Evolutionary conservation across 2,113 vertebrate genomes (phyloP), one percentile per base, ranked within the genome.

Genomic region (Nipponia nippon): DNA sequence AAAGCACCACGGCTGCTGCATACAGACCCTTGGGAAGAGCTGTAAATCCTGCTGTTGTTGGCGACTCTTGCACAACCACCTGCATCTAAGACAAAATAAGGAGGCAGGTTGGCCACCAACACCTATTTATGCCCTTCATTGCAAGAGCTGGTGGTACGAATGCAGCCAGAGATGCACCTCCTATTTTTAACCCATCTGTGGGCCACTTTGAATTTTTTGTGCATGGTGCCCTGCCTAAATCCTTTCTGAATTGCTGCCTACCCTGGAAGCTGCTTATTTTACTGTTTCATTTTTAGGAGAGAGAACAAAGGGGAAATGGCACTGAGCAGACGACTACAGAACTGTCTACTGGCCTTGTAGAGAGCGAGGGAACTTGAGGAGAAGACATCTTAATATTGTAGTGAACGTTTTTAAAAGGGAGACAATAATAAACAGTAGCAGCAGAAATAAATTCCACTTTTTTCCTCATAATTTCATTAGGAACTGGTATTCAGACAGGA

Each of bases 391-490:
- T 61, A 72, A 83, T 87, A 78, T 27, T 40, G 17, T 27, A 86
- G 73, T 20, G 22, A 93, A 56, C 6, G 30, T 40, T 94, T 91
- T 86, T 70, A 0, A 86, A 90, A 80, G 56, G 15, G 29, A 83
- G 22, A 85, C 29, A 88, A 90, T 50, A 90, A 81, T 42, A 49
- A 81, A 66, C 27, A 88, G 47, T 59, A 90, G 62, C 49, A 93
- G 20, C 29, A 81, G 55, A 65, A 92, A 93, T 56, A 87, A 89
- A 87, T 82, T 89, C 56, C 27, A 82, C 17, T 87, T 86, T 59
- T 84, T 95, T 95, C 56, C 44, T 84, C 56, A 52, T 82, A 63
- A 92, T 78, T 93, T 96, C 76, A 84, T 83, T 87, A 95, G 69
- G 52, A 96, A 71, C 47, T 67, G 15, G 23, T 34, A 84, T 81